Base-by-base conservation (phyloP, 2,888 invertebrate species). In the Pyrrhosoma nymphula region DNA sequence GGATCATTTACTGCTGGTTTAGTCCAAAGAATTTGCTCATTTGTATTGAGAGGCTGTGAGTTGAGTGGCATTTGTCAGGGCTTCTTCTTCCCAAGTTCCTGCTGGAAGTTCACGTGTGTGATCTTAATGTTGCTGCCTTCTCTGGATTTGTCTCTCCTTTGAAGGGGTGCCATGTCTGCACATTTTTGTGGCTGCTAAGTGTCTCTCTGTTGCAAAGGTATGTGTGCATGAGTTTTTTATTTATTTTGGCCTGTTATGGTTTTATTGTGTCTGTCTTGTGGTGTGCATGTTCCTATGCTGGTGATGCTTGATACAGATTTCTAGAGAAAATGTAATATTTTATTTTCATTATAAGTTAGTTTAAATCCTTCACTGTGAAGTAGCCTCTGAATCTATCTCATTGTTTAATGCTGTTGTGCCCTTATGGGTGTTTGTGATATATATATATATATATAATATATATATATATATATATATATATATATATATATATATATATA, bases 291-390 rank as follows among this genome's bases (percentile, higher is more conserved):
- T 55, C 30, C 35, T 1, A 88, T 93, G 60, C 55, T 95, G 69
- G 56, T 95, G 75, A n/a, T 95, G n/a, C 82, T 39, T 88, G 69
- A 30, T 93, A 60, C 26, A 88, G 90, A 95, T 18, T 95, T 96
- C 47, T 47, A 4, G 47, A 47, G 47, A 47, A 47, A 47, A 47
- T 47, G 47, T 8, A n/a, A n/a, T 47, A 2, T 96, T 96, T 96
- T 95, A 20, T 82, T 95, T 95, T 95, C 96, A 96, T 95, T 95
- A 8, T 4, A 1, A 60, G 60, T 20, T 47, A 4, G 47, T 60
- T 60, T 60, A 3, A 60, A 60, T 20, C 60, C 60, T 60, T 60
- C 12, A 2, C 12, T 60, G 60, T 14, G 60, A 60, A 60, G 20
- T 60, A 20, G 18, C 16, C 16, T 60, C 18, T 60, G 60, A 2